Evolutionary conservation across 2,797 vertebrate genomes (phyloP).

Genomic region (Caiman crocodilus): DNA sequence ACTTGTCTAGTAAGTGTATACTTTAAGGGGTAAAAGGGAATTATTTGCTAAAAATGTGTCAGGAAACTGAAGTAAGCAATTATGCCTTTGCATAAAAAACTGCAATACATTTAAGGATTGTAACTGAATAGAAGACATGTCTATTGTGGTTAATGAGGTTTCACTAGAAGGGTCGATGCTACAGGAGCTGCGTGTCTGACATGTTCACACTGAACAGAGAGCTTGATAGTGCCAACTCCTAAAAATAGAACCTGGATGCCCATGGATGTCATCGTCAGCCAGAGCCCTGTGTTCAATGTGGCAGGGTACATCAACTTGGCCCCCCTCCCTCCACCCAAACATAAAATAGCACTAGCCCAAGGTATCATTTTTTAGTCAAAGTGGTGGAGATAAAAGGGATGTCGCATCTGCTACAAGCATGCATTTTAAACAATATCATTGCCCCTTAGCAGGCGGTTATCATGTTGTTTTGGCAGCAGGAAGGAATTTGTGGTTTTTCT

Average conservation of each 20-base stretch:
- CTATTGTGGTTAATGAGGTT: slow-evolving; percentile 19
- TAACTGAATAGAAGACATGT: background rate
- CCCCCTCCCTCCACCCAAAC: slow-evolving; percentile 33
- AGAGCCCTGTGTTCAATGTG: slow-evolving; percentile 28
- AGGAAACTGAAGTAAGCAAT: background rate
- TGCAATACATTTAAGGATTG: background rate
- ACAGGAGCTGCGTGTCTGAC: slow-evolving; percentile 64
- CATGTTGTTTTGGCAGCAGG: slow-evolving; percentile 85
- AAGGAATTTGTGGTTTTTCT: slow-evolving; percentile 87
- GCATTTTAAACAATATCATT: slow-evolving; percentile 69
- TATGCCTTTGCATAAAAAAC: background rate
- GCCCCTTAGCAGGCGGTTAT: slow-evolving; percentile 81
- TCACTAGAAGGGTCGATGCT: slow-evolving; percentile 54
- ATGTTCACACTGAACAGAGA: slow-evolving; percentile 70
- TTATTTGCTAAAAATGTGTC: background rate
- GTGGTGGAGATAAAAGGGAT: slow-evolving; percentile 67
- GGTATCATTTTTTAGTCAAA: slow-evolving; percentile 47
- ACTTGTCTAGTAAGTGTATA: slow-evolving; percentile 10
- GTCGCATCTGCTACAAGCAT: slow-evolving; percentile 61
- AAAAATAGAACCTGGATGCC: slow-evolving; percentile 80
- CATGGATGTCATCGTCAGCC: slow-evolving; percentile 72
- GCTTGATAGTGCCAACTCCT: slow-evolving; percentile 68
- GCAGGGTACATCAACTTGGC: slow-evolving; percentile 39
- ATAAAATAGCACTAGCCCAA: slow-evolving; percentile 20
- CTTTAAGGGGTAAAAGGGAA: background rate